Evolutionary conservation across 2,888 invertebrate genomes (phyloP).

Genomic region (Conops quadrifasciatus): DNA sequence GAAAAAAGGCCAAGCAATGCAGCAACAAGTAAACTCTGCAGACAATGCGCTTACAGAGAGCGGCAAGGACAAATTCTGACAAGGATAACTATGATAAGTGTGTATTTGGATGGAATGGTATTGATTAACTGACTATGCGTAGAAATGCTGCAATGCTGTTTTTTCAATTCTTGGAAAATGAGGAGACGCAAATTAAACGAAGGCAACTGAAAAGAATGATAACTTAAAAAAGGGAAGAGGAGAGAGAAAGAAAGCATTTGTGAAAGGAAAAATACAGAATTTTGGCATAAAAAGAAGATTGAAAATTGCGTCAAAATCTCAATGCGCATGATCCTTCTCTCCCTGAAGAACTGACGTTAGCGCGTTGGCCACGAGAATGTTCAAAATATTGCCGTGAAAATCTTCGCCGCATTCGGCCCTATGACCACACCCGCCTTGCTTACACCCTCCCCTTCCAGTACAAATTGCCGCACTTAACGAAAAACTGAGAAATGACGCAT

Average conservation of each 20-base stretch:
- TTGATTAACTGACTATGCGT: slow-evolving; percentile 42
- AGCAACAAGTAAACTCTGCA: slow-evolving; percentile 8
- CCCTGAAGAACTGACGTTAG: neutral
- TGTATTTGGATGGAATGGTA: slow-evolving; percentile 6
- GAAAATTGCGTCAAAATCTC: neutral
- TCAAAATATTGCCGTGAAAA: neutral
- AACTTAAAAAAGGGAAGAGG: slow-evolving; percentile 33
- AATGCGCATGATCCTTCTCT: neutral
- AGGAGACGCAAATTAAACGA: slow-evolving; percentile 24
- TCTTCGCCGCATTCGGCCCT: neutral
- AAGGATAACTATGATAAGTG: neutral
- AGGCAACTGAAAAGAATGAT: neutral
- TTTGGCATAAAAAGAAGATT: slow-evolving; percentile 9
- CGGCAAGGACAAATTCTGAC: neutral
- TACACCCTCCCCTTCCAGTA: neutral
- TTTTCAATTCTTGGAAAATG: slow-evolving; percentile 41
- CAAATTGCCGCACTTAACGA: slow-evolving; percentile 24
- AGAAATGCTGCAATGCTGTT: slow-evolving; percentile 57
- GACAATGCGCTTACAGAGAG: neutral
- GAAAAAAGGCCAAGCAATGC: neutral
- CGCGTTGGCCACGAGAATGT: neutral
- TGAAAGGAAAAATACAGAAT: slow-evolving; percentile 23
- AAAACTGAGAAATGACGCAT: slow-evolving; percentile 34
- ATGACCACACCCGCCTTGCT: neutral
- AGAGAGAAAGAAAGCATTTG: slow-evolving; percentile 1